Evolutionary conservation across 2,797 vertebrate species (phyloP).

Genomic region (Mus caroli): DNA sequence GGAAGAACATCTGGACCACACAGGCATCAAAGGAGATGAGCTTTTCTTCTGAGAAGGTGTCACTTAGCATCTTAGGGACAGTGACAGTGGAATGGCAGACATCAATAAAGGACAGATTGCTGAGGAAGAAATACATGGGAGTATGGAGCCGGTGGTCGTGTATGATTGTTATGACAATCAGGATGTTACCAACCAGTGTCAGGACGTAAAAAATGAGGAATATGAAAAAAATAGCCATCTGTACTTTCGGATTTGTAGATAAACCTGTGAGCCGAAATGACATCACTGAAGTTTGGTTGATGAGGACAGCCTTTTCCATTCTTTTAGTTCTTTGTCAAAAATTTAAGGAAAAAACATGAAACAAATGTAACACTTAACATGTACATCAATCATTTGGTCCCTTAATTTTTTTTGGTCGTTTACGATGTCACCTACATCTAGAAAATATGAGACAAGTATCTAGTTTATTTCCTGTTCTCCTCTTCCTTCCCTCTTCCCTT

Average conservation of each 20-base stretch:
- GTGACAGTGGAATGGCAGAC: conserved; percentile 86
- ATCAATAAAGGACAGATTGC: conserved; percentile 86
- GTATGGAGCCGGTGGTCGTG: conserved; percentile 79
- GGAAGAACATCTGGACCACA: conserved; percentile 86
- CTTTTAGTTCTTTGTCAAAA: conserved; percentile 56
- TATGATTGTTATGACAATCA: conserved; percentile 82
- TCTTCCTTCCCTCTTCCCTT: fast-evolving
- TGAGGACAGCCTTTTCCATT: conserved; percentile 58
- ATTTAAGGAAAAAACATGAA: conserved; percentile 15
- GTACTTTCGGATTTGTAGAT: conserved; percentile 67
- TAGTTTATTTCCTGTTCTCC: neutral
- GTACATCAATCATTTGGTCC: neutral
- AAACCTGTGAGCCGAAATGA: conserved; percentile 79
- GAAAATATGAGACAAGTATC: conserved; percentile 18
- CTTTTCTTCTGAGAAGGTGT: conserved; percentile 79
- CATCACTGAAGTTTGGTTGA: conserved; percentile 75
- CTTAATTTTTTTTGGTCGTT: conserved; percentile 53
- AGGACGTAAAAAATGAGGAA: conserved; percentile 83
- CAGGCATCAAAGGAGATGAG: conserved; percentile 84
- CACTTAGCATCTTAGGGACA: conserved; percentile 84
- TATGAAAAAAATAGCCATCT: conserved; percentile 76
- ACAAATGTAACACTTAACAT: neutral
- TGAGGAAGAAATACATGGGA: conserved; percentile 88
- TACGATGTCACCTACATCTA: neutral
- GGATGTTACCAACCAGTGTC: conserved; percentile 82